These are phyloP conservation scores for Drosophila leontia DNA, from an alignment of 1,140 invertebrate species.

Conservation along the genomic window DNA sequence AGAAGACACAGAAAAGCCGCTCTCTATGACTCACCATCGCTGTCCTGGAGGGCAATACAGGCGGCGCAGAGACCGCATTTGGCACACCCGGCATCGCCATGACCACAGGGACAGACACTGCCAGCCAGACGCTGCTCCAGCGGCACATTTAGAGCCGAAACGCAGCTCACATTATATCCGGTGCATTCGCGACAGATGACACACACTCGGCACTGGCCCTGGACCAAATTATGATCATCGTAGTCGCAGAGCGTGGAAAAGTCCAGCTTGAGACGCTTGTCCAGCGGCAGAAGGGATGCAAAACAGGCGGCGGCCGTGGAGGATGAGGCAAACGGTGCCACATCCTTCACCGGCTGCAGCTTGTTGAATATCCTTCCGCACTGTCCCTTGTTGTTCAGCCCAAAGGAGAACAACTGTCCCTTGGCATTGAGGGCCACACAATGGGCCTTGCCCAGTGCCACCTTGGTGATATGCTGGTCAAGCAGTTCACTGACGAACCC, in stretches of 20 bases:
- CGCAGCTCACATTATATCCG: slow-evolving; percentile 94
- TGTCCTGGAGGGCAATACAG: slow-evolving; percentile 87
- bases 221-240: slow-evolving; percentile 81
- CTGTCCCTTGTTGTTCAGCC: slow-evolving; percentile 99
- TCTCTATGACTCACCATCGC: slow-evolving; percentile 53
- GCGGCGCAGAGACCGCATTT: slow-evolving; percentile 96
- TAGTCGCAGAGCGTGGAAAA: slow-evolving; percentile 81
- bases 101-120: slow-evolving; percentile 97
- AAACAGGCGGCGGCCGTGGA: slow-evolving; percentile 47
- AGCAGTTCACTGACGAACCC: slow-evolving; percentile 90
- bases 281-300: slow-evolving; percentile 45
- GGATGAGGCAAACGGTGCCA: slow-evolving; percentile 78
- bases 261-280: slow-evolving; percentile 77
- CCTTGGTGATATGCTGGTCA: slow-evolving; percentile 91
- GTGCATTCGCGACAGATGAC: slow-evolving; percentile 97
- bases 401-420: slow-evolving; percentile 97
- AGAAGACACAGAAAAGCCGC: no score
- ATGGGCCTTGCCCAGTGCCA: slow-evolving; percentile 98
- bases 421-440: slow-evolving; percentile 94
- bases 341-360: slow-evolving; percentile 86
- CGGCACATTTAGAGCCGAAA: slow-evolving; percentile 89
- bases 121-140: slow-evolving; percentile 92
- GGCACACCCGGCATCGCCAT: slow-evolving; percentile 96
- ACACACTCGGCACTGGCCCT: slow-evolving; percentile 87
- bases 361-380: slow-evolving; percentile 95